Evolutionary conservation across 53 echinoderm and acorn worm species (phyloP), one percentile per base, ranked within the genome.

Genomic region (Luidia sarsii): DNA sequence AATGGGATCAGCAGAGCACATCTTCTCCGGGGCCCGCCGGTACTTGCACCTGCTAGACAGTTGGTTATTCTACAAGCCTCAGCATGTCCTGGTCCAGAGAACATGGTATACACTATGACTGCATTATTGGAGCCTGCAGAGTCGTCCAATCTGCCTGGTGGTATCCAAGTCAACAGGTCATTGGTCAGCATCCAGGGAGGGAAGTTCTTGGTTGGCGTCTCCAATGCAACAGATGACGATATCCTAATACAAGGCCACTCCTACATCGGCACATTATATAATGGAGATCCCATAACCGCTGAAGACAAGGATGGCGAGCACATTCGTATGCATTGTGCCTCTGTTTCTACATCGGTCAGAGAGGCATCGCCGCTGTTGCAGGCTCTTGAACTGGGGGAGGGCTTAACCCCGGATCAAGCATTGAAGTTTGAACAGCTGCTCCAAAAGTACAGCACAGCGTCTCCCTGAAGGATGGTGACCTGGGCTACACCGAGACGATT

Each of bases 111-210:
- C 38, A 38, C 8, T 7, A n/a, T n/a, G n/a, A n/a, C n/a, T n/a
- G 64, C 64, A 34, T 35, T 64, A 28, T 64, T 64, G 38, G 64
- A 64, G 38, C 38, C 64, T 36, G 64, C 36, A 16, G 64, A 64
- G 64, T 14, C 64, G 21, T 64, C 64, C 20, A 64, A 64, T 38
- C 19, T 64, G n/a, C 64, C 64, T 38, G 21, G 38, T 18, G 37
- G 64, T 64, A 36, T 64, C 20, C 64, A 64, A 18, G 5, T 64
- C 20, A 64, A 64, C 38, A 64, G 65, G 19, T 65, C 65, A 65
- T 39, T 38, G 9, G 65, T 65, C 65, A 39, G 38, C 10, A 25
- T 65, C 65, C 41, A 31, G 38, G 65, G 25, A 9, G 65, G 65
- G 8, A 65, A 65, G 65, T 65, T 65, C 65, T 39, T 13, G 1